Percentiles rank a stretch among this genome's conserved stretches.
phyloP scores from a whole-genome alignment of 2,888 invertebrate species.

The Tenthredo livida region DNA sequence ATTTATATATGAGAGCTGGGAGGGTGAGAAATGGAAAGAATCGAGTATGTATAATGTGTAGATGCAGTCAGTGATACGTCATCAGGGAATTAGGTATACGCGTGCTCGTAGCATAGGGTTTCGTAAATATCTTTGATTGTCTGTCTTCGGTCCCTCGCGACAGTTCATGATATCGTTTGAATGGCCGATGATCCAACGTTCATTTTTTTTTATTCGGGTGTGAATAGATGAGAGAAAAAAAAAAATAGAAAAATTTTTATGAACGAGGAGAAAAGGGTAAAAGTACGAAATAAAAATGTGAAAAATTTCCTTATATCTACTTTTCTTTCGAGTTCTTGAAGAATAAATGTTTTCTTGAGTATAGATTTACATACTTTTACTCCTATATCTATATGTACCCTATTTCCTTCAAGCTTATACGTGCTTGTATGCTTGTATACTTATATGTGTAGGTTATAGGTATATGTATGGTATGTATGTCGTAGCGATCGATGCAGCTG shows the following conservation, averaged over 20 bases:
- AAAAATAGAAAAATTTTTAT: background rate
- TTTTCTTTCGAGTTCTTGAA: background rate
- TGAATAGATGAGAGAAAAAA: background rate
- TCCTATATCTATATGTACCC: background rate
- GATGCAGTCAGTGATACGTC: background rate
- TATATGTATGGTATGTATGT: background rate
- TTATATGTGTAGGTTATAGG: background rate
- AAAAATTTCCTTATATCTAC: background rate
- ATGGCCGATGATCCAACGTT: background rate
- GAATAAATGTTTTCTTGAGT: slow-evolving; percentile 8
- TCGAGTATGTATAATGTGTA: background rate
- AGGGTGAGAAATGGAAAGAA: background rate
- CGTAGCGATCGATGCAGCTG: slow-evolving; percentile 15
- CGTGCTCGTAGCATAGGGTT: background rate
- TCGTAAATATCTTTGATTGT: background rate
- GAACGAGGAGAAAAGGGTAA: too few relatives aligned
- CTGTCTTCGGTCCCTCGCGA: background rate
- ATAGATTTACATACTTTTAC: background rate
- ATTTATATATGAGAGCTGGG: background rate
- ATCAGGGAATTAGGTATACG: background rate
- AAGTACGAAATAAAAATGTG: background rate
- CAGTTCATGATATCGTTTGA: background rate
- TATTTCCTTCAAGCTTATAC: background rate
- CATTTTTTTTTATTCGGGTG: background rate
- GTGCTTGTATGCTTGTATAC: background rate